Conservation (phyloP, 2,797 vertebrate species). For the Apogon talboti region DNA sequence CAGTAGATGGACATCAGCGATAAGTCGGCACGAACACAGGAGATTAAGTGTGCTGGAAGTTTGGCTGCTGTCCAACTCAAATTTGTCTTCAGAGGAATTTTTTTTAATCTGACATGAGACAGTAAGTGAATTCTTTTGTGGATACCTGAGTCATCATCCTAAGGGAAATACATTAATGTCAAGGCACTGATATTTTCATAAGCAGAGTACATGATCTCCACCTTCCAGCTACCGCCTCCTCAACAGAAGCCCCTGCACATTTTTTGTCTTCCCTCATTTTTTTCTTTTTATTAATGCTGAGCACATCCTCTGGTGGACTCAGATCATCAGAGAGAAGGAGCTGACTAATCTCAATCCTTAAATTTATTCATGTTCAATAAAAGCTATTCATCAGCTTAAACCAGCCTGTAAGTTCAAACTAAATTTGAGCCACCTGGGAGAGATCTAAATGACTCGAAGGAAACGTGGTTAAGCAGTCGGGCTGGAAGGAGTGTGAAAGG, state of each 20-base stretch:
- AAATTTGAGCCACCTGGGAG: constrained; percentile 89
- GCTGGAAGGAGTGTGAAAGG: constrained; percentile 33
- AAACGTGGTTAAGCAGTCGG: constrained; percentile 42
- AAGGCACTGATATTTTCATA: constrained; percentile 22
- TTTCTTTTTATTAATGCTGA: constrained; percentile 68
- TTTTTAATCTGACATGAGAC: constrained; percentile 7
- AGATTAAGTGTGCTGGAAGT: constrained; percentile 30
- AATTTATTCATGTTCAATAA: constrained; percentile 94
- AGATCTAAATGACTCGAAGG: constrained; percentile 86
- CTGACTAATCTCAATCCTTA: constrained; percentile 91
- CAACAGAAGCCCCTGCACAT: background rate
- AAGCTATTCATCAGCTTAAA: constrained; percentile 92
- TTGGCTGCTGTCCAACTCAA: background rate
- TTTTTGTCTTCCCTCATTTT: constrained; percentile 26
- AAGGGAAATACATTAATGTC: background rate
- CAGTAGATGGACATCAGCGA: constrained; percentile 53
- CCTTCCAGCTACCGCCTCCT: background rate
- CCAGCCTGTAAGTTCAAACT: constrained; percentile 87
- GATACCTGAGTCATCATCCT: constrained; percentile 13
- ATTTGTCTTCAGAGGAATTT: background rate
- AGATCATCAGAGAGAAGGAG: constrained; percentile 86
- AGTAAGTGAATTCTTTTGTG: constrained; percentile 1
- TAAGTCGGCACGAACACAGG: constrained; percentile 18
- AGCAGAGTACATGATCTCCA: constrained; percentile 19
- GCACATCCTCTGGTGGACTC: constrained; percentile 81